Evolutionary conservation across 2,888 invertebrate genomes (phyloP).

Genomic region (Caenorhabditis uteleia): DNA sequence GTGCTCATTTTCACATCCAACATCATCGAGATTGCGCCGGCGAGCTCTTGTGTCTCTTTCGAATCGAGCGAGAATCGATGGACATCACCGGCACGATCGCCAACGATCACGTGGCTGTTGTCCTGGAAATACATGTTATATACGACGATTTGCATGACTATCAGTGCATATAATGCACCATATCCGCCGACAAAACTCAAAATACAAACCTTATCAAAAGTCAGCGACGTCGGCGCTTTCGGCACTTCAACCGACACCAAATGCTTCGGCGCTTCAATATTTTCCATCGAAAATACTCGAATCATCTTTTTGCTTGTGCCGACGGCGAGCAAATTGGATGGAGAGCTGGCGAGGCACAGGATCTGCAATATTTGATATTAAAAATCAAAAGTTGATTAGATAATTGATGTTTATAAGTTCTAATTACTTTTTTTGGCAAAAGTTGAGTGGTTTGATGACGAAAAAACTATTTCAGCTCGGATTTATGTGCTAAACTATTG

Average conservation of each 20-base stretch:
- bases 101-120: conserved; percentile 30
- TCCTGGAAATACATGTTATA: conserved; percentile 9
- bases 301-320: conserved; percentile 46
- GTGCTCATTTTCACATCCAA: conserved; percentile 48
- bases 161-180: no score
- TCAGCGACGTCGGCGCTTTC: conserved; percentile 48
- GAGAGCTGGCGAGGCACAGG: conserved; percentile 30
- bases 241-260: conserved; percentile 25
- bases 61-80: conserved; percentile 27
- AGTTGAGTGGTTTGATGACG: no score
- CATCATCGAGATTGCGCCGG: conserved; percentile 56
- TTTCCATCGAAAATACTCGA: no score
- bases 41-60: conserved; percentile 22
- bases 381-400: no score
- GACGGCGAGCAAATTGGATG: conserved; percentile 19
- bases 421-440: no score
- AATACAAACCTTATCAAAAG: conserved; percentile 34
- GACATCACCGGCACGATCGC: conserved; percentile 52
- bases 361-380: no score
- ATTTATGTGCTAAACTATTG: no score
- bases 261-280: conserved; percentile 7
- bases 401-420: no score
- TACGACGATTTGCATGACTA: no score
- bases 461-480: no score
- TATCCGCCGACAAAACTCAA: no score